Evolutionary conservation across 2,797 vertebrate genomes (phyloP), one percentile per base, ranked within the genome.

Genomic region (Artibeus lituratus): DNA sequence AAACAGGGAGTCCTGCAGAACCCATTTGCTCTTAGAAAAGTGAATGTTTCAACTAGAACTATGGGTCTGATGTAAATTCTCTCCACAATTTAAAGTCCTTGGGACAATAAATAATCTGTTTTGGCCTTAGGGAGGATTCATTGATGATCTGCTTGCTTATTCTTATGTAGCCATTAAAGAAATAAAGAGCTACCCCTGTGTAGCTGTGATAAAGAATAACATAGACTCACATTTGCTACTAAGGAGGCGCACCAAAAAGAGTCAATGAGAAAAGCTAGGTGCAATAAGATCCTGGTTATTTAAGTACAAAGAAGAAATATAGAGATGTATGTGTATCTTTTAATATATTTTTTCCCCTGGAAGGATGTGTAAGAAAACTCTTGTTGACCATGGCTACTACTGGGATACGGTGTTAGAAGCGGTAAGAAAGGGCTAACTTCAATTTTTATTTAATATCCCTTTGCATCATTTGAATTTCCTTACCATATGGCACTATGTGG

Each of bases 131-230:
- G 37, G 35, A 70, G 87, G 62, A 92, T 77, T 97, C 85, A 88
- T 83, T 88, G 49, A 16, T 76, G 57, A 81, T 91, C 49, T 73
- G 11, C 87, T 87, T 67, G 26, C 74, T 94, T 82, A 90, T 82
- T 96, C n/a, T 87, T 87, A 73, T 15, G 4, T 80, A 90, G 62
- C 15, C 76, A 73, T 73, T 94, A 78, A 91, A 83, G 84, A 89
- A 95, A 78, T 77, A 21, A 91, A 87, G 87, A 35, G 7, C 42
- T 44, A 22, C 19, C 78, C 29, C 19, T 39, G 16, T 55, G 8
- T 51, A 69, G 82, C n/a, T 80, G 37, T 73, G 47, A 83, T 53
- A 88, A 83, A 89, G 67, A 72, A 47, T 53, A 51, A 67, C 24
- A 6, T 32, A 80, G 57, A 73, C 65, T 47, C 32, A 37, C 42